Percentiles rank a stretch among this genome's conserved stretches.
These are phyloP conservation scores for Etheostoma cragini DNA, from an alignment of 2,113 vertebrate species.

Conservation along the genomic window DNA sequence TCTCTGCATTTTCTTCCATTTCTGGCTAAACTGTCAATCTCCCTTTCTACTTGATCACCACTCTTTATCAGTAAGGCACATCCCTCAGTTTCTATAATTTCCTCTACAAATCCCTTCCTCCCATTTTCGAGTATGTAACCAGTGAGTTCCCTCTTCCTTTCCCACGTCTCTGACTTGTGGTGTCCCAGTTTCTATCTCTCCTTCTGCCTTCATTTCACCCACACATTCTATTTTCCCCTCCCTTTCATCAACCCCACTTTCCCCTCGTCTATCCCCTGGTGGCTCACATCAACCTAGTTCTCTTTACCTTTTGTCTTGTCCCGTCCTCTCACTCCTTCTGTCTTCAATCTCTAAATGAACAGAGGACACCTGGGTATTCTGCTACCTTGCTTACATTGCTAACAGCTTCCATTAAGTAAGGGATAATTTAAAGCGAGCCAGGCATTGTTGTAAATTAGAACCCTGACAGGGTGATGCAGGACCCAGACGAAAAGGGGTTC, in stretches of 20 bases:
- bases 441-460: too few species aligned
- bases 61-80: not conserved
- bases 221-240: not conserved
- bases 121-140: not conserved
- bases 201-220: conserved; percentile 31
- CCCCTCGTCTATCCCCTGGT: not conserved
- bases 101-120: conserved; percentile 25
- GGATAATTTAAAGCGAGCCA: too few species aligned
- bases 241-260: not conserved
- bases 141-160: not conserved
- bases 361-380: conserved; percentile 17
- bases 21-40: conserved; percentile 1
- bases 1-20: conserved; percentile 6
- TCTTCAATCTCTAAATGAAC: not conserved
- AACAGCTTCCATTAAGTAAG: not conserved
- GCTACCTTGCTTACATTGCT: not conserved
- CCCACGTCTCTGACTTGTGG: conserved; percentile 16
- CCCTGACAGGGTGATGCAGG: too few species aligned
- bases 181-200: conserved; percentile 46
- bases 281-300: conserved; percentile 76
- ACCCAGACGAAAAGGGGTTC: too few species aligned
- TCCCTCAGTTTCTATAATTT: conserved; percentile 9
- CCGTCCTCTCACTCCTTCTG: not conserved
- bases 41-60: conserved; percentile 1
- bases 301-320: conserved; percentile 17